A percentile compares a stretch with the other conserved stretches of the same genome.
These are phyloP conservation scores for Bovichtus diacanthus DNA, from an alignment of 2,797 vertebrate species.

Conservation along the genomic window DNA sequence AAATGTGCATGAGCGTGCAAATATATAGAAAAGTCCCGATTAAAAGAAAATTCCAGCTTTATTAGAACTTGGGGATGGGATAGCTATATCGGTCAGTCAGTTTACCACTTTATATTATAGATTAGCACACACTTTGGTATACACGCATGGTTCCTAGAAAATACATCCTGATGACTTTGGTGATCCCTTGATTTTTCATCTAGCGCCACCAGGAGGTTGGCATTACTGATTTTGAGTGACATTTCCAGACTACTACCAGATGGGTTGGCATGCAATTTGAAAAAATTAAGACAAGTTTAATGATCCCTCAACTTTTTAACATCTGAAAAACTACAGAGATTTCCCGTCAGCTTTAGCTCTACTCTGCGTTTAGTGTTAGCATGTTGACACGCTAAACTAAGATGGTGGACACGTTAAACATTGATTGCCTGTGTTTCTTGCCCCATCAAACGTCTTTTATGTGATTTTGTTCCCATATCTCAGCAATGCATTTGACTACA, in stretches of 20 bases:
- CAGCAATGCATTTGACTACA: neutral
- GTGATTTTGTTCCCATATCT: neutral
- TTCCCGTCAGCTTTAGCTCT: neutral
- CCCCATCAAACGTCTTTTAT: neutral
- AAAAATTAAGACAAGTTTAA: neutral
- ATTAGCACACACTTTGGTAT: neutral
- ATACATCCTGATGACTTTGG: neutral
- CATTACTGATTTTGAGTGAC: neutral
- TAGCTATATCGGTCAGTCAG: neutral
- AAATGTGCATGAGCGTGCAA: neutral
- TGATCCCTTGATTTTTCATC: neutral
- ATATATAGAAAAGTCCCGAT: neutral
- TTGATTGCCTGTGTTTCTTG: neutral
- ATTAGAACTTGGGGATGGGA: neutral
- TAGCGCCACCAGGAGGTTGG: neutral
- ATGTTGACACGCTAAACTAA: neutral
- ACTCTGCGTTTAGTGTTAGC: neutral
- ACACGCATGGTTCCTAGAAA: neutral
- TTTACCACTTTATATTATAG: neutral
- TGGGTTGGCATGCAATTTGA: neutral
- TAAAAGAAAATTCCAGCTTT: neutral
- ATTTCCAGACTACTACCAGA: neutral
- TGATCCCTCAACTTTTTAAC: neutral
- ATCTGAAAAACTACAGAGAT: neutral
- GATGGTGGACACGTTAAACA: neutral